These are phyloP conservation scores for Tenodera sinensis DNA, from an alignment of 2,888 invertebrate species.

Conservation along the genomic window DNA sequence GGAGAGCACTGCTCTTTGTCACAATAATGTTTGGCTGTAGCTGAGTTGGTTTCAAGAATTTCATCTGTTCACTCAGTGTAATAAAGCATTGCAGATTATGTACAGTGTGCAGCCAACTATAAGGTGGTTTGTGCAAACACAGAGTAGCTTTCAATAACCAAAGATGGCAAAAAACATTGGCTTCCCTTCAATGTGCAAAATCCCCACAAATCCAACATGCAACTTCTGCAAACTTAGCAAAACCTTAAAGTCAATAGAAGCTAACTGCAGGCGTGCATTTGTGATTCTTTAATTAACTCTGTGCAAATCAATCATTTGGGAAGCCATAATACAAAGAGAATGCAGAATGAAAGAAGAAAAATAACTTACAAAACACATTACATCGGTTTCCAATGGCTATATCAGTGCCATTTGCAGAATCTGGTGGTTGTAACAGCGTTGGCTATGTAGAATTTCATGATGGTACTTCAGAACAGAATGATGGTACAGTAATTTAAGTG, in stretches of 20 bases:
- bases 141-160: not conserved
- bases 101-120: not conserved
- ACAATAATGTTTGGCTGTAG: too few species aligned
- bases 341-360: not conserved
- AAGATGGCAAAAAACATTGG: not conserved
- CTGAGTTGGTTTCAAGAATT: too few species aligned
- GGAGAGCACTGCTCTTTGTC: too few species aligned
- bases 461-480: slow-evolving; percentile 2
- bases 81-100: too few species aligned
- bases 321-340: not conserved
- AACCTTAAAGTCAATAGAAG: not conserved
- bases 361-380: not conserved
- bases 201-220: not conserved
- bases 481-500: not conserved
- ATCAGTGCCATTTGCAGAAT: not conserved
- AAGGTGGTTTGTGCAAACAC: not conserved
- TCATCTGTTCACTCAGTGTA: too few species aligned
- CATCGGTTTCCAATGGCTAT: not conserved
- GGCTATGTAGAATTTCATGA: not conserved
- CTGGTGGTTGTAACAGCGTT: slow-evolving; percentile 8
- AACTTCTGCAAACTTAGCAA: not conserved
- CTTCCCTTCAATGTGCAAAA: not conserved
- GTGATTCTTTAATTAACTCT: not conserved
- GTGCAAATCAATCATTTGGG: not conserved
- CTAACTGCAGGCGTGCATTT: not conserved